Percentiles rank a stretch among this genome's conserved stretches.
Conservation (phyloP, 2,797 vertebrate genomes). For the Carcharodon carcharias region DNA sequence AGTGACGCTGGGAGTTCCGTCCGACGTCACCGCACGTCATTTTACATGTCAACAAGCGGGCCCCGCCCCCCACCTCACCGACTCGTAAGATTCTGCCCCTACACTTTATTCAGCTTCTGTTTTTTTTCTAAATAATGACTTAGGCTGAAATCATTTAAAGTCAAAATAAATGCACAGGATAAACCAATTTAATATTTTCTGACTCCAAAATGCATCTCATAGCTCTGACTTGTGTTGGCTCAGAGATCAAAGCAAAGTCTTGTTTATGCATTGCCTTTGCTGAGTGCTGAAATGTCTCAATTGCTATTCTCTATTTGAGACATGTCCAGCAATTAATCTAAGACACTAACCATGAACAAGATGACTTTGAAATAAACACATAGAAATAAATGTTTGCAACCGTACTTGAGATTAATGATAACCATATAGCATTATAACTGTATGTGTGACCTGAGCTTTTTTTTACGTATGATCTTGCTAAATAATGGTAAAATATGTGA, state of each 20-base stretch:
- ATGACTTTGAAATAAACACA: not conserved
- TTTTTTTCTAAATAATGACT: not conserved
- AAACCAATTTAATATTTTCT: not conserved
- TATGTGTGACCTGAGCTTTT: not conserved
- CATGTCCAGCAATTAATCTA: not conserved
- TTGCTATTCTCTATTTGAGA: not conserved
- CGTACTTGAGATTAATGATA: not conserved
- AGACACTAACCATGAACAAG: not conserved
- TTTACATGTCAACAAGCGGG: too few species aligned
- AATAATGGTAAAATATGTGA: not conserved
- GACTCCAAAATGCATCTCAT: not conserved
- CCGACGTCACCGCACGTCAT: too few species aligned
- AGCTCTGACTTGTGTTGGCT: not conserved
- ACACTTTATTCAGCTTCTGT: not conserved
- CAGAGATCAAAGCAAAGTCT: not conserved
- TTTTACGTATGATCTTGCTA: not conserved
- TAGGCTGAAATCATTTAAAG: not conserved
- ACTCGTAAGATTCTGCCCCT: too few species aligned
- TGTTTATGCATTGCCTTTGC: not conserved
- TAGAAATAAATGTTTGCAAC: too few species aligned
- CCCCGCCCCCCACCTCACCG: too few species aligned
- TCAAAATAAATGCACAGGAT: not conserved
- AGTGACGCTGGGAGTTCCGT: too few species aligned
- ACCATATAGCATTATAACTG: not conserved
- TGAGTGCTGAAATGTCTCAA: not conserved